Percentiles rank a stretch among this genome's conserved stretches.
These are phyloP conservation scores for Penaeus japonicus DNA, from an alignment of 1,140 invertebrate species.

Conservation along the genomic window DNA sequence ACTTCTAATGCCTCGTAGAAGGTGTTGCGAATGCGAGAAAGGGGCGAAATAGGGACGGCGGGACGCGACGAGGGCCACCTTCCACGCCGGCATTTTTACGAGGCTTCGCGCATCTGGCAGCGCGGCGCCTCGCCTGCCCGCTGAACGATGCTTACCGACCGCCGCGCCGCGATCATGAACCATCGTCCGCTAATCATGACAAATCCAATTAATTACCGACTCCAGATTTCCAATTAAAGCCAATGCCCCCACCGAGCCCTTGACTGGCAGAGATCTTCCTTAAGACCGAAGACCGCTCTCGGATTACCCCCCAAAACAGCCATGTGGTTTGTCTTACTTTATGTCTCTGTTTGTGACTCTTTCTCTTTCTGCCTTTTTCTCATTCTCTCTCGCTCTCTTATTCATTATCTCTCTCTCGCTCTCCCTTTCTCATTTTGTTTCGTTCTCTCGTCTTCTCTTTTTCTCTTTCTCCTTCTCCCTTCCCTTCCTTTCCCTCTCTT, in stretches of 20 bases:
- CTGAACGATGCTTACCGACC: constrained; percentile 45
- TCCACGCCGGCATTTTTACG: neutral
- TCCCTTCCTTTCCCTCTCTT: no score
- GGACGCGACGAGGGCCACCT: no score
- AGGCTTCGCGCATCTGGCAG: constrained; percentile 13
- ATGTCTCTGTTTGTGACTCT: neutral
- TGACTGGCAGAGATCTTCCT: constrained; percentile 53
- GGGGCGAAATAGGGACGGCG: neutral
- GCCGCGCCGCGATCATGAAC: constrained; percentile 23
- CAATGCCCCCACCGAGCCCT: constrained; percentile 45
- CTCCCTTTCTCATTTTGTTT: no score
- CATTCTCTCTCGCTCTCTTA: neutral
- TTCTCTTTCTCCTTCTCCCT: no score
- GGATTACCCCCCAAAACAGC: constrained; percentile 29
- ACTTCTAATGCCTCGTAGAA: neutral
- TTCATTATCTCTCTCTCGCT: no score
- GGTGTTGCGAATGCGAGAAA: neutral
- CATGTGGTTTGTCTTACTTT: constrained; percentile 49
- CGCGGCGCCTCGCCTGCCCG: neutral
- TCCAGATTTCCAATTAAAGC: constrained; percentile 56
- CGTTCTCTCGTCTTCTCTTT: no score
- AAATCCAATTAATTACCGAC: constrained; percentile 57
- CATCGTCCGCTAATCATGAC: constrained; percentile 54
- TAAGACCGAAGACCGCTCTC: constrained; percentile 41
- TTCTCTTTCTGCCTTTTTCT: neutral